Percentiles rank a stretch among this genome's conserved stretches.
Conservation (phyloP, 2,888 invertebrate genomes). For the Watsonalla binaria region DNA sequence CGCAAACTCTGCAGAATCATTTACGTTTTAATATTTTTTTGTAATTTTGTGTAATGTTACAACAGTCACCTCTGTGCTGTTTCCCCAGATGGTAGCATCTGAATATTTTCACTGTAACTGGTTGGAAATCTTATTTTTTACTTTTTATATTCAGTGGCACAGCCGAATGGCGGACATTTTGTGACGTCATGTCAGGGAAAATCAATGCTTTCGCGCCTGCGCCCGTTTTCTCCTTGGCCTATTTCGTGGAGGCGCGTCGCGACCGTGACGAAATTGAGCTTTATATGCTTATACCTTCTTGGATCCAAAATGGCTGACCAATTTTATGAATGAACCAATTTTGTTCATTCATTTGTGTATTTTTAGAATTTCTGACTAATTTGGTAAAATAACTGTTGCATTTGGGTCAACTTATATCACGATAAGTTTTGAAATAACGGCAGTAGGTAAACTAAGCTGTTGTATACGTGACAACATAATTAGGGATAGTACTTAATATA, state of each 20-base stretch:
- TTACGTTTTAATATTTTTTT: constrained; percentile 20
- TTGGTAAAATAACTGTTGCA: constrained; percentile 6
- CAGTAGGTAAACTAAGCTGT: no score
- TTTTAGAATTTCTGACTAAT: constrained; percentile 36
- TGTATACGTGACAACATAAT: no score
- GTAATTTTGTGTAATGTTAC: constrained; percentile 14
- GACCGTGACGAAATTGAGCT: constrained; percentile 43
- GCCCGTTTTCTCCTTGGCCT: constrained; percentile 65
- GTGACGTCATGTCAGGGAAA: constrained; percentile 66
- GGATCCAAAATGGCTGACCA: constrained; percentile 48
- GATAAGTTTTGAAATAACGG: neutral
- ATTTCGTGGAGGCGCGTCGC: constrained; percentile 40
- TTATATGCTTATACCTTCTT: constrained; percentile 40
- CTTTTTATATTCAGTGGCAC: constrained; percentile 59
- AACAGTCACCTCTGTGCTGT: constrained; percentile 36
- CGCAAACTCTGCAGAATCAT: constrained; percentile 29
- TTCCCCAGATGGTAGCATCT: constrained; percentile 41
- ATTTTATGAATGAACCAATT: constrained; percentile 65
- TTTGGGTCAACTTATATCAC: neutral
- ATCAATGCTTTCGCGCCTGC: constrained; percentile 69
- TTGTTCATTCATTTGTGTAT: constrained; percentile 61
- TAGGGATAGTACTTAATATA: no score
- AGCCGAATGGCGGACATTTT: constrained; percentile 58
- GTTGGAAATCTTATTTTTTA: constrained; percentile 47
- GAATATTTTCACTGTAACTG: constrained; percentile 39